A percentile compares a stretch with the other conserved stretches of the same genome.
Evolutionary conservation across 1,140 invertebrate species (phyloP).

Genomic region (Protaetia brevitarsis): DNA sequence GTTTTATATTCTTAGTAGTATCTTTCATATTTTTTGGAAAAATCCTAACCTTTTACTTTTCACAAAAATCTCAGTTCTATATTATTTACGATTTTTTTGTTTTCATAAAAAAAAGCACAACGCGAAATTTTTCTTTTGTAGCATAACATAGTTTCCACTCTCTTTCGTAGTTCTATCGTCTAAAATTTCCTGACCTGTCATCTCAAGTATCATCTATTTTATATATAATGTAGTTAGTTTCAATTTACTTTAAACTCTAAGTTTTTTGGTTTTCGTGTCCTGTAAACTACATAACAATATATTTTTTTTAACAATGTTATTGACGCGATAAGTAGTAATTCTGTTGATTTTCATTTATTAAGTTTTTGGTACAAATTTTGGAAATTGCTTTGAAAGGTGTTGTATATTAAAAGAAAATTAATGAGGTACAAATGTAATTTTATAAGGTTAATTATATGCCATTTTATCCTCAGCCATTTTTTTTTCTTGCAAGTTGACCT

Average conservation of each 20-base stretch:
- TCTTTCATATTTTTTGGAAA: not conserved
- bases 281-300: slow-evolving; percentile 18
- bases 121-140: not conserved
- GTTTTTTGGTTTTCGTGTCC: not conserved
- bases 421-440: not conserved
- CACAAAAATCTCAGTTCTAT: slow-evolving; percentile 18
- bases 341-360: not conserved
- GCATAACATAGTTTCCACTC: not conserved
- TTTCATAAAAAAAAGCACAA: not conserved
- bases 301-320: slow-evolving; percentile 10
- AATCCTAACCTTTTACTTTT: slow-evolving; percentile 16
- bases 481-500: not conserved
- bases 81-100: not conserved
- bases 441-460: not conserved
- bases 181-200: not conserved
- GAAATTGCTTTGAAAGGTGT: too few species aligned
- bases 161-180: not conserved
- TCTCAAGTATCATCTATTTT: not conserved
- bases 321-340: not conserved
- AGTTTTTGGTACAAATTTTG: too few species aligned
- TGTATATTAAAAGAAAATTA: not conserved
- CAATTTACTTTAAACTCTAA: slow-evolving; percentile 1
- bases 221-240: not conserved
- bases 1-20: slow-evolving; percentile 13
- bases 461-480: not conserved